phyloP scores from a whole-genome alignment of 92 coral and sea anemone genomes.

The Umimayanthus kanabou region DNA sequence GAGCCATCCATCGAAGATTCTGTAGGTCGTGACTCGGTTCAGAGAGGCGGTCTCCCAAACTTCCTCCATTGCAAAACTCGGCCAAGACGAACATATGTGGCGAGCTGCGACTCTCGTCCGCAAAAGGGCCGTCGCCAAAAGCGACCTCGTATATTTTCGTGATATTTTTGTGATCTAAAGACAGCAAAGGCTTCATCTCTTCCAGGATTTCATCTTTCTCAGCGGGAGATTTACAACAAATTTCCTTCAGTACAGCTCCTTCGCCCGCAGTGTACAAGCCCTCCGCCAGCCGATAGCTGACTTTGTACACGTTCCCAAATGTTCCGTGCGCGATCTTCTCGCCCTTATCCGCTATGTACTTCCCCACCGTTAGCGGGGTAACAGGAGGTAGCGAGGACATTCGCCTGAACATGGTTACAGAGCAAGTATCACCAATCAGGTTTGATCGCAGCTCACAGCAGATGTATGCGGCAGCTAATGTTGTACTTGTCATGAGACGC shows the following conservation, averaged over 20 bases:
- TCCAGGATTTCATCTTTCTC: conserved; percentile 35
- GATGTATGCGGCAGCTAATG: background rate
- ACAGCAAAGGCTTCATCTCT: conserved; percentile 52
- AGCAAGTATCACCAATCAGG: background rate
- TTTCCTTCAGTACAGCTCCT: conserved; percentile 59
- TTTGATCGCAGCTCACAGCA: background rate
- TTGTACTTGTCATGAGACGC: conserved; percentile 10
- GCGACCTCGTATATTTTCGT: conserved; percentile 44
- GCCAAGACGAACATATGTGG: conserved; percentile 57
- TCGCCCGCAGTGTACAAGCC: conserved; percentile 47
- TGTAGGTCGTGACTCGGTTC: conserved; percentile 46
- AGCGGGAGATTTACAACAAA: conserved; percentile 42
- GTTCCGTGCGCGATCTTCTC: conserved; percentile 68
- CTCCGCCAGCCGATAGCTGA: conserved; percentile 29
- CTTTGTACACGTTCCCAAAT: conserved; percentile 74
- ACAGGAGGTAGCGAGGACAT: conserved; percentile 40
- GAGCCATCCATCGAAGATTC: conserved; percentile 73
- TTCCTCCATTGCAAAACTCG: conserved; percentile 78
- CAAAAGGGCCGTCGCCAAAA: conserved; percentile 39
- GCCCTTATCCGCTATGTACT: conserved; percentile 34
- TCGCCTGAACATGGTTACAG: conserved; percentile 31
- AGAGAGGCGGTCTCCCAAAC: conserved; percentile 60
- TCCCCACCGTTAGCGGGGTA: conserved; percentile 36
- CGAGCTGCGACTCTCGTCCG: conserved; percentile 20
- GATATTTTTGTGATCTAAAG: conserved; percentile 54